Evolutionary conservation across 2,113 vertebrate genomes (phyloP).

Genomic region (Notechis scutatus): DNA sequence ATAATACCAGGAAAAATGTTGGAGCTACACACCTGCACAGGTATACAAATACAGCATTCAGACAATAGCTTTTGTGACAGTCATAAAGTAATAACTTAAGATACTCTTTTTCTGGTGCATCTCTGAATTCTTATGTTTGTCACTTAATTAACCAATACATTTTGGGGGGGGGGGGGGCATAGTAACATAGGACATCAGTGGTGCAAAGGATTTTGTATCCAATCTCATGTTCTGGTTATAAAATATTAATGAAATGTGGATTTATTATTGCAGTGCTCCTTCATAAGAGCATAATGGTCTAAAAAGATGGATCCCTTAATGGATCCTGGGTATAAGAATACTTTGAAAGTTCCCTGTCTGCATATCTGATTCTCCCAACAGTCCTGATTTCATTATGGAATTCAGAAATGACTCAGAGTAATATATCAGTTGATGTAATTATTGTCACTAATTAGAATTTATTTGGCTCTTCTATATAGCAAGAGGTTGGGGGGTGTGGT

Average conservation of each 20-base stretch:
- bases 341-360: neutral
- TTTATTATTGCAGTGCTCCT: neutral
- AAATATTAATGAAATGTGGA: neutral
- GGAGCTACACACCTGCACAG: neutral
- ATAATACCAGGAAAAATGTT: neutral
- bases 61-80: neutral
- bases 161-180: too few relatives aligned
- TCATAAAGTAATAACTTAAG: neutral
- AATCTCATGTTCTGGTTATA: neutral
- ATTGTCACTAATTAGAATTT: neutral
- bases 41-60: neutral
- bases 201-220: neutral
- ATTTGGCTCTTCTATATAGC: neutral
- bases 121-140: neutral
- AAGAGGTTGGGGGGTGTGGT: neutral
- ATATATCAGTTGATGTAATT: neutral
- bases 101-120: neutral
- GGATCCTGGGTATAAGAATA: neutral
- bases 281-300: neutral
- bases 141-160: neutral
- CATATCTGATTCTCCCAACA: neutral
- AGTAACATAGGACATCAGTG: neutral
- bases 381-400: neutral
- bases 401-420: neutral
- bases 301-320: neutral